Conservation (phyloP, 2,797 vertebrate genomes). For the Sandelia bainsii region DNA sequence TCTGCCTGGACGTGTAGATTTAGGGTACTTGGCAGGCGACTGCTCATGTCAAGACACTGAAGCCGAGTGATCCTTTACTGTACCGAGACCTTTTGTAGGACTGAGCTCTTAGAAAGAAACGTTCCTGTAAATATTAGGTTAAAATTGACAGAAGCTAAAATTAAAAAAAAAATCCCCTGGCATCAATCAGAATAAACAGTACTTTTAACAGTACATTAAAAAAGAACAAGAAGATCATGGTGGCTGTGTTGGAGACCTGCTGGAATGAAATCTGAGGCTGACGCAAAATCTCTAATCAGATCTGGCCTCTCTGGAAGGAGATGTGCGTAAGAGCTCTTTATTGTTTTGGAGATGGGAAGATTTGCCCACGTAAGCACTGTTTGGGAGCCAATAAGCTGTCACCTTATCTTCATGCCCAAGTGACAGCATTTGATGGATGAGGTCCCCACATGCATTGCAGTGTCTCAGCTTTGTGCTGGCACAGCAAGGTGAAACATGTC, state of each 20-base stretch:
- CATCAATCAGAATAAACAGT: constrained; percentile 11
- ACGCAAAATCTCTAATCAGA: constrained; percentile 64
- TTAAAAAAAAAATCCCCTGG: constrained; percentile 19
- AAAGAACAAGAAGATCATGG: constrained; percentile 17
- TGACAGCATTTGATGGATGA: constrained; percentile 36
- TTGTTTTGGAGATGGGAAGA: constrained; percentile 64
- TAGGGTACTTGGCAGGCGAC: constrained; percentile 46
- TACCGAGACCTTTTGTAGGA: constrained; percentile 14
- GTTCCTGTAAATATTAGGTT: constrained; percentile 7
- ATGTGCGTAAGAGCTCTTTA: constrained; percentile 49
- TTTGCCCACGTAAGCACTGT: constrained; percentile 36
- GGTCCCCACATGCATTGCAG: constrained; percentile 28
- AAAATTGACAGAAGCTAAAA: not conserved
- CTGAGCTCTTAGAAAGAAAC: constrained; percentile 12
- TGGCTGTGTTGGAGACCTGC: constrained; percentile 17
- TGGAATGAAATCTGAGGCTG: constrained; percentile 33
- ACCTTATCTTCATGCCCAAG: constrained; percentile 45
- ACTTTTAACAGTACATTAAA: not conserved
- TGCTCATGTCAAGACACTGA: constrained; percentile 29
- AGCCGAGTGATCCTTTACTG: constrained; percentile 24
- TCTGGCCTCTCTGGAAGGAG: constrained; percentile 40
- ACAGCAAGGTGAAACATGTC: constrained; percentile 1
- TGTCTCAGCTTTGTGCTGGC: not conserved
- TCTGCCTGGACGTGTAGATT: constrained; percentile 43
- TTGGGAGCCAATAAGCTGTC: constrained; percentile 33